These are phyloP conservation scores for Cichlasoma orientale DNA, from an alignment of 2,797 vertebrate genomes.

Conservation along the genomic window DNA sequence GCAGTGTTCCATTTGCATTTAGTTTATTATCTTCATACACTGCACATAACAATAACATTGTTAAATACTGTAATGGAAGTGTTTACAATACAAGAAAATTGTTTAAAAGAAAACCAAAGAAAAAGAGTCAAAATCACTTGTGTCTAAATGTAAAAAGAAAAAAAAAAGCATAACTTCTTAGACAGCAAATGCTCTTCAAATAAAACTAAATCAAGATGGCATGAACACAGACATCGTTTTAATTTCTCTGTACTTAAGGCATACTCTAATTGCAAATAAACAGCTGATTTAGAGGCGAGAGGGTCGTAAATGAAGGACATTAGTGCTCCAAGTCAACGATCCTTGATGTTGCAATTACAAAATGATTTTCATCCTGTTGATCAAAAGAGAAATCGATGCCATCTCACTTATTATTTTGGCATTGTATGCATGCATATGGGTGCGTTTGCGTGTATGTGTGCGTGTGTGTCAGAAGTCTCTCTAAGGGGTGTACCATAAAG, in stretches of 20 bases:
- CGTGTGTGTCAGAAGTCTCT: background rate
- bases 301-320: conserved; percentile 36
- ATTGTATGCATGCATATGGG: conserved; percentile 31
- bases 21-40: conserved; percentile 80
- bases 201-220: conserved; percentile 50
- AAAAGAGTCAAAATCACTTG: conserved; percentile 32
- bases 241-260: conserved; percentile 78
- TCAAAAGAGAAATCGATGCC: conserved; percentile 27
- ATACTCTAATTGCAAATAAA: conserved; percentile 75
- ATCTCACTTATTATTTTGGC: conserved; percentile 23
- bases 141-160: conserved; percentile 55
- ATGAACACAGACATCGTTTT: conserved; percentile 57
- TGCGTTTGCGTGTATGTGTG: background rate
- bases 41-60: conserved; percentile 79
- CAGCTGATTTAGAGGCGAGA: conserved; percentile 45
- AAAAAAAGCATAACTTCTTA: conserved; percentile 25
- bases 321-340: conserved; percentile 39
- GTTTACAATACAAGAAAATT: conserved; percentile 71
- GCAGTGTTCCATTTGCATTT: conserved; percentile 58
- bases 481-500: background rate
- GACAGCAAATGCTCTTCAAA: conserved; percentile 53
- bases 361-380: conserved; percentile 26
- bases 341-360: conserved; percentile 31
- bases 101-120: conserved; percentile 35
- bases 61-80: conserved; percentile 81